A percentile compares a stretch with the other conserved stretches of the same genome.
These are phyloP conservation scores for Scortum barcoo DNA, from an alignment of 2,113 vertebrate genomes.

Conservation along the genomic window DNA sequence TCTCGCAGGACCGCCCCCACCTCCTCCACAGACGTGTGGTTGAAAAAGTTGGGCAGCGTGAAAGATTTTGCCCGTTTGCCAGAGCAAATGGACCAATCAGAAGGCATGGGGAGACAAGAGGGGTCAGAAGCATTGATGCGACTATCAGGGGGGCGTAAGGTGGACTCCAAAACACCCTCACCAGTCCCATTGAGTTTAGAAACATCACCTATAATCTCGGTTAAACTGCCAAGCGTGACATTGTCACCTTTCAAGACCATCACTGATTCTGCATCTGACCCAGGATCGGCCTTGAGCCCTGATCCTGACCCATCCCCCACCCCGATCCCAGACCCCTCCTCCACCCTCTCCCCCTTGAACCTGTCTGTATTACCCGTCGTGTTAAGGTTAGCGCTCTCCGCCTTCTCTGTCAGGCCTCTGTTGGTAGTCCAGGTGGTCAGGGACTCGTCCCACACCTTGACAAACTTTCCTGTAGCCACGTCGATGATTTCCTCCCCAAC, in stretches of 20 bases:
- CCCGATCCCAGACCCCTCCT: slow-evolving; percentile 40
- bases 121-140: slow-evolving; percentile 40
- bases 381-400: slow-evolving; percentile 47
- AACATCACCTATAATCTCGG: background rate
- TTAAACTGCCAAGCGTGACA: slow-evolving; percentile 18
- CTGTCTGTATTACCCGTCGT: slow-evolving; percentile 66
- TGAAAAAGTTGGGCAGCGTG: slow-evolving; percentile 89
- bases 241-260: background rate
- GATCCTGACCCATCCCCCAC: slow-evolving; percentile 24
- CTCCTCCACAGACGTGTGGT: slow-evolving; percentile 83
- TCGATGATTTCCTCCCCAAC: slow-evolving; percentile 82
- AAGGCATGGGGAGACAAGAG: slow-evolving; percentile 80
- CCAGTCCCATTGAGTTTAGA: slow-evolving; percentile 10
- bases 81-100: slow-evolving; percentile 84
- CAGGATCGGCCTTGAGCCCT: slow-evolving; percentile 12
- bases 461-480: slow-evolving; percentile 75
- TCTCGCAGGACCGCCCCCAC: slow-evolving; percentile 78
- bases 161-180: slow-evolving; percentile 9
- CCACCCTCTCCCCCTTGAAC: slow-evolving; percentile 53
- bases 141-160: slow-evolving; percentile 48
- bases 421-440: slow-evolving; percentile 37
- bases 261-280: slow-evolving; percentile 12
- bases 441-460: slow-evolving; percentile 77
- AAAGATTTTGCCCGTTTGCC: slow-evolving; percentile 71
- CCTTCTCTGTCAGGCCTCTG: slow-evolving; percentile 43